phyloP scores from a whole-genome alignment of 1,140 invertebrate species.

The Meteorus sp. region DNA sequence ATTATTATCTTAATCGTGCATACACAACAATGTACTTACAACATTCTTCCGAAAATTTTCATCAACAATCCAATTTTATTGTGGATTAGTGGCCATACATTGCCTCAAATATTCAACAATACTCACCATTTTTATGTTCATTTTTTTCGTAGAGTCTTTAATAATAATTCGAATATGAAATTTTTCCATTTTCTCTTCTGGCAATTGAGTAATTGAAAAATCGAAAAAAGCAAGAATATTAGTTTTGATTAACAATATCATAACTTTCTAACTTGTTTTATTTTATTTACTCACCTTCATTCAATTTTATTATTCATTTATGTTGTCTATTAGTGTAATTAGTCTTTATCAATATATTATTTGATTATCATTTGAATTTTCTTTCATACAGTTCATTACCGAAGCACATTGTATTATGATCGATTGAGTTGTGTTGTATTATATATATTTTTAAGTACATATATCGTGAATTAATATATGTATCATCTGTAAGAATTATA shows the following conservation, averaged over 20 bases:
- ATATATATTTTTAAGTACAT: not conserved
- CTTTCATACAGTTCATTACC: slow-evolving; percentile 26
- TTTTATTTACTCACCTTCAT: slow-evolving; percentile 5
- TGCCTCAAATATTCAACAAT: slow-evolving; percentile 22
- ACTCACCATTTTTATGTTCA: slow-evolving; percentile 14
- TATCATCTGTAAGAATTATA: too few relatives aligned
- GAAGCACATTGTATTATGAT: slow-evolving; percentile 23
- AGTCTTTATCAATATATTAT: slow-evolving; percentile 23
- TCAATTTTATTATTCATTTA: slow-evolving; percentile 25
- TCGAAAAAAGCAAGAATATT: too few relatives aligned
- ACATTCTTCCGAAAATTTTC: not conserved
- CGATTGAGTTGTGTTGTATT: not conserved
- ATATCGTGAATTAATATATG: too few relatives aligned
- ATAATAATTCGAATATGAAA: too few relatives aligned
- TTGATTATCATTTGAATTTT: slow-evolving; percentile 20
- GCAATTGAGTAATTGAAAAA: too few relatives aligned
- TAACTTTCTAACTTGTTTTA: too few relatives aligned
- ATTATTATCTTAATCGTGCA: not conserved
- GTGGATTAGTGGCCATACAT: too few relatives aligned
- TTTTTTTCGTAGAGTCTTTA: too few relatives aligned
- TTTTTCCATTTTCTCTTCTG: too few relatives aligned
- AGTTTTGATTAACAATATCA: too few relatives aligned
- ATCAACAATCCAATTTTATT: too few relatives aligned
- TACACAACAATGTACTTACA: slow-evolving; percentile 23
- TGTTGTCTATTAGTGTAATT: slow-evolving; percentile 14